Base-by-base conservation (phyloP, 2,797 vertebrate species). In the Podargus strigoides region DNA sequence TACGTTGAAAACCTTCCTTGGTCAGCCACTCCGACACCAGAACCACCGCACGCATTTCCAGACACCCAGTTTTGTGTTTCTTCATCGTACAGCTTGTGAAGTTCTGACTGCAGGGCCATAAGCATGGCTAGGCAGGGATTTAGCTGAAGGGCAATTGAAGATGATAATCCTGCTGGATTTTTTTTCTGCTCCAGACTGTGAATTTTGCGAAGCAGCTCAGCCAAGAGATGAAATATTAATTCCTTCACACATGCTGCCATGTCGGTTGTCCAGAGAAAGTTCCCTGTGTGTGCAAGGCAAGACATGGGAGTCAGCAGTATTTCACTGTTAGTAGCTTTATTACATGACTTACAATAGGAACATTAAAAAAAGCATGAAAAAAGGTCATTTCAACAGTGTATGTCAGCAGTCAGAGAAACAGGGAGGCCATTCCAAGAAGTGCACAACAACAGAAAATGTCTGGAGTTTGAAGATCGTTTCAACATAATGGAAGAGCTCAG, bases 121-220 rank as follows among this genome's bases (percentile, higher is more conserved):
- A 99, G 98, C 95, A 99, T 98, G 10, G 99, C 99, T 47, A 99
- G 98, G 59, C 99, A 99, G 86, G 99, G 99, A 95, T 99, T 99
- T 9, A 99, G 98, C 93, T 99, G 98, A 50, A 99, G 98, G 72
- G 99, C 99, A 3, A 99, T 99, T 63, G 99, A 99, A 77, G 99
- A 99, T 1, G 99, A 99, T 69, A 99, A 91, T 19, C 98, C 98
- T 0, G 98, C 96, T 0, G 99, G 98, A 79, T 98, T 98, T 95
- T 98, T 99, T 36, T 98, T 98, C 96, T 99, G 99, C 96, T 99
- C 99, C 91, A 99, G 97, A 24, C 95, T 97, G 62, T 99, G 99
- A 76, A 99, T 98, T n/a, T 99, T 99, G 36, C 99, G 98, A 87
- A 99, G 97, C 78, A 99, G 97, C 95, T 99, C 99, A 1, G 99